Base-by-base conservation (phyloP, 2,888 invertebrate genomes). In the Congeria kusceri region DNA sequence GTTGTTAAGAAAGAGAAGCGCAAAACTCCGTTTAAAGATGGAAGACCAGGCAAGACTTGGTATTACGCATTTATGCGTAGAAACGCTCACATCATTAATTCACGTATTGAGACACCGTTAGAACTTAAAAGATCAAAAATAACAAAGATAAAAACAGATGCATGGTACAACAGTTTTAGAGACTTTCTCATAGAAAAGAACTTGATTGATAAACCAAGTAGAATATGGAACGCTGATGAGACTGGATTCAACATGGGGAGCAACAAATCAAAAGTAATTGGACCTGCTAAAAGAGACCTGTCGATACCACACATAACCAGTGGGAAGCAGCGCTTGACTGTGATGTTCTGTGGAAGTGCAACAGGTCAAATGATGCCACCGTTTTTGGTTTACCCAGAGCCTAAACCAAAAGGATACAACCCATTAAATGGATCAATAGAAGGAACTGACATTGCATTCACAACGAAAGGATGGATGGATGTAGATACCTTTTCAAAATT, bases 1-100 rank as follows among this genome's bases (percentile, higher is more conserved):
- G 29, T 82, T 49, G 69, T 75, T 0, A 75, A 66, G 28, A 64
- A 69, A 49, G 78, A 82, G 56, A 76, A 73, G 11, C n/a, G 79
- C 0, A 59, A 72, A 23, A 70, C 57, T 4, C 76, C 61, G 15
- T 83, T 79, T 46, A n/a, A n/a, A n/a, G n/a, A n/a, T n/a, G n/a
- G n/a, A n/a, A n/a, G n/a, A n/a, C n/a, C n/a, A n/a, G n/a, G n/a
- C n/a, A n/a, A n/a, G n/a, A n/a, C n/a, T n/a, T n/a, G n/a, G n/a
- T n/a, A n/a, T n/a, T n/a, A n/a, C n/a, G n/a, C n/a, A n/a, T n/a
- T n/a, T n/a, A n/a, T n/a, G n/a, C n/a, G n/a, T n/a, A n/a, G 80
- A 63, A 80, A 80, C 56, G 18, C 28, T 5, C 25, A 77, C 49
- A 67, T 77, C n/a, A 63, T 72, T 25, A 59, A 44, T 20, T n/a